Conservation (phyloP, 2,888 invertebrate species). For the Chrysina gloriosa region DNA sequence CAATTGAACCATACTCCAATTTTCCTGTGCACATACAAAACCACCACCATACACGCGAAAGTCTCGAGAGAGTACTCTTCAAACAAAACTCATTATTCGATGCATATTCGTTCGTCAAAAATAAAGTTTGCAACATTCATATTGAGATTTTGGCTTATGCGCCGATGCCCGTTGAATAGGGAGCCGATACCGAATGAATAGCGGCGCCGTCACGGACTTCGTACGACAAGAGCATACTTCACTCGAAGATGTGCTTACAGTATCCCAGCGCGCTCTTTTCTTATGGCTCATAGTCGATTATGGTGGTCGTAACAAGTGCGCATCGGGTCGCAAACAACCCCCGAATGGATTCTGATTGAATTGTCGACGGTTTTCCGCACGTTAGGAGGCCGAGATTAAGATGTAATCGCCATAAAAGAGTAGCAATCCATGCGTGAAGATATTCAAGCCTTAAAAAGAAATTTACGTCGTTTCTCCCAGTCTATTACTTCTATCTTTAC, state of each 20-base stretch:
- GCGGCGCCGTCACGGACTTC: neutral
- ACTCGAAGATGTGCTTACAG: conserved; percentile 20
- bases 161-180: conserved; percentile 17
- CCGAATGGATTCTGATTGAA: conserved; percentile 56
- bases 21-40: neutral
- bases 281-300: conserved; percentile 47
- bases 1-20: conserved; percentile 3
- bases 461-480: neutral
- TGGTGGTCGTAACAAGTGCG: conserved; percentile 54
- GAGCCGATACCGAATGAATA: conserved; percentile 17
- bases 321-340: conserved; percentile 55
- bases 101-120: conserved; percentile 16
- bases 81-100: conserved; percentile 17
- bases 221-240: conserved; percentile 21
- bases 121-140: conserved; percentile 34
- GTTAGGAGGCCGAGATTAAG: conserved; percentile 59
- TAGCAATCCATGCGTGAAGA: conserved; percentile 32
- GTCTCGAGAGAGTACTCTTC: neutral
- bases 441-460: conserved; percentile 13
- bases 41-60: neutral
- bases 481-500: conserved; percentile 16
- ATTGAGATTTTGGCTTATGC: conserved; percentile 21
- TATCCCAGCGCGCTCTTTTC: conserved; percentile 13
- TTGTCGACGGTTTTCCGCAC: conserved; percentile 61
- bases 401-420: conserved; percentile 42